Evolutionary conservation across 1,140 invertebrate species (phyloP).

Genomic region (Drosophila dunni): DNA sequence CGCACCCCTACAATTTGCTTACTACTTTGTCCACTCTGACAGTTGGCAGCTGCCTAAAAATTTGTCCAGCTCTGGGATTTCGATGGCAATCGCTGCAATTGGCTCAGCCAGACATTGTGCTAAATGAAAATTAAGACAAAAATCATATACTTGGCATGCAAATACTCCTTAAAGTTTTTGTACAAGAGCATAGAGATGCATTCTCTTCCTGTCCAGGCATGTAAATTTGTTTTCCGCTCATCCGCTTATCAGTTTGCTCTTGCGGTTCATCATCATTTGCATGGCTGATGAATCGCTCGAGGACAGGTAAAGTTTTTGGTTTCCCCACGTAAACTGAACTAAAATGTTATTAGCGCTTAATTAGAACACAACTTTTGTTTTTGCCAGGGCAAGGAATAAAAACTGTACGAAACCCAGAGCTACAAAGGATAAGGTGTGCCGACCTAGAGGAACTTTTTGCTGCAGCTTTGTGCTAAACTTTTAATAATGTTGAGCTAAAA

Average conservation of each 20-base stretch:
- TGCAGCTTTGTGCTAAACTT: constrained; percentile 75
- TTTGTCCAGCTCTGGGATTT: constrained; percentile 63
- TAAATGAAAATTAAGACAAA: constrained; percentile 78
- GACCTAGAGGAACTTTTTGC: constrained; percentile 54
- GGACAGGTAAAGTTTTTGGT: constrained; percentile 36
- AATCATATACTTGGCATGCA: constrained; percentile 21
- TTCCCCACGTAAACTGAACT: constrained; percentile 56
- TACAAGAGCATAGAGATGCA: not conserved
- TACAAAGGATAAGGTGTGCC: constrained; percentile 65
- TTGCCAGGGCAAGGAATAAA: constrained; percentile 14
- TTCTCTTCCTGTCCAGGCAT: not conserved
- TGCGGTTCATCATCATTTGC: constrained; percentile 58
- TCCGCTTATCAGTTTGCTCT: constrained; percentile 7
- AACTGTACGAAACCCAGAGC: constrained; percentile 18
- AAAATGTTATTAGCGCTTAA: constrained; percentile 80
- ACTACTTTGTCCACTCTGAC: constrained; percentile 60
- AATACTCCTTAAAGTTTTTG: not conserved
- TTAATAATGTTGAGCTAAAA: constrained; percentile 79
- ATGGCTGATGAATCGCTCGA: constrained; percentile 12
- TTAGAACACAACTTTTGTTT: constrained; percentile 75
- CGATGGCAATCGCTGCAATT: constrained; percentile 73
- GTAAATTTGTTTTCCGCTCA: constrained; percentile 33
- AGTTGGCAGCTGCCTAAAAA: constrained; percentile 79
- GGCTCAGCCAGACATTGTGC: constrained; percentile 61
- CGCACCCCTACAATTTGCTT: constrained; percentile 30